Base-by-base conservation (phyloP, 2,888 invertebrate species). In the Drosophila cognata region DNA sequence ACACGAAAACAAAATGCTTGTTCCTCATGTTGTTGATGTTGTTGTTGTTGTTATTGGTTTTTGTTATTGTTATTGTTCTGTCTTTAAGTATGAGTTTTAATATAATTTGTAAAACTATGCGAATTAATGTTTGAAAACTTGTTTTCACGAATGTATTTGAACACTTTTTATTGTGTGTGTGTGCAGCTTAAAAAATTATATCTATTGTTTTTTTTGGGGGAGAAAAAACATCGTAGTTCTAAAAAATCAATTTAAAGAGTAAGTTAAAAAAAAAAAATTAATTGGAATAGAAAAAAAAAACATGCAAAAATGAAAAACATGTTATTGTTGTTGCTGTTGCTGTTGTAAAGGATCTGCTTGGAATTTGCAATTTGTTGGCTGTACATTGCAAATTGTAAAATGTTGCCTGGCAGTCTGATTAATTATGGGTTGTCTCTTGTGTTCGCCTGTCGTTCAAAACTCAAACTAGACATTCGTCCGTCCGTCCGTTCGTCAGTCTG, bases 31-130 rank as follows among this genome's bases (percentile, higher is more conserved):
- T 59, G 61, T 29, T 59, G 43, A 48, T 78, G 55, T 68, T 67
- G 29, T 71, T 66, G 38, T 71, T 48, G 5, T 61, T 53, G 48
- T 60, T 71, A 57, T 41, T 74, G 33, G 29, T 60, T 78, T 52
- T 8, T 66, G 48, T 61, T 71, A 7, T 61, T 78, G 35, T 64
- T 73, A 36, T 68, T 77, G 43, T 71, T 74, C 62, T 63, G 59
- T 33, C 69, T 58, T 69, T 79, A 71, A 83, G 70, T 81, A 57
- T 73, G 71, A 72, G 74, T 69, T 74, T 79, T 85, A 86, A 88
- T 90, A 90, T 86, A 87, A 89, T 90, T 89, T 90, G 82, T 89
- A 87, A 87, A 90, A 90, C 90, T 87, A 89, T 90, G 82, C 80
- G 90, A 87, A 88, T 88, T 84, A 77, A 87, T 87, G 89, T 84